phyloP scores from a whole-genome alignment of 2,888 invertebrate genomes.

The Torymus aiolomorphi region DNA sequence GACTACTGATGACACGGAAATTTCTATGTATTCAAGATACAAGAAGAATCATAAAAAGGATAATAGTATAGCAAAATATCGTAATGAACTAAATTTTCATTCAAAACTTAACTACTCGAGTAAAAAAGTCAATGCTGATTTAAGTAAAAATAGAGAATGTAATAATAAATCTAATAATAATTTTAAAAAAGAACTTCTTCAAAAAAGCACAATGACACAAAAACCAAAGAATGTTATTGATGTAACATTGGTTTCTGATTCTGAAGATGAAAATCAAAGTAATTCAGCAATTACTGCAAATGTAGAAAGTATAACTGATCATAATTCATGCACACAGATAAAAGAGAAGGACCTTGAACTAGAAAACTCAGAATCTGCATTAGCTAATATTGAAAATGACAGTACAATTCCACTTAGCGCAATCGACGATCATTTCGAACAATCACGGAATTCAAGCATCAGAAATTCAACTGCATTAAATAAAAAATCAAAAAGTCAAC shows the following conservation, averaged over 20 bases:
- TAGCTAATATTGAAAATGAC: slow-evolving; percentile 28
- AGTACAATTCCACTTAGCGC: slow-evolving; percentile 9
- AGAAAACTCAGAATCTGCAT: neutral
- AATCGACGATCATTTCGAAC: slow-evolving; percentile 3
- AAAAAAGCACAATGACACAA: neutral
- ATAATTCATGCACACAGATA: neutral
- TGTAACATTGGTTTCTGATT: slow-evolving; percentile 52
- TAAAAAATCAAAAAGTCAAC: neutral
- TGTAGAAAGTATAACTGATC: neutral
- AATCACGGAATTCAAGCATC: slow-evolving; percentile 13
- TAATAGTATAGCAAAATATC: slow-evolving; percentile 70
- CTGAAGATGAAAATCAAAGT: slow-evolving; percentile 47
- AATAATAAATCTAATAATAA: neutral
- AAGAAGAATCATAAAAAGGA: slow-evolving; percentile 62
- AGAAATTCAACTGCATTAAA: slow-evolving; percentile 3
- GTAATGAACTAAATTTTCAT: slow-evolving; percentile 57
- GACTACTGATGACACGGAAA: slow-evolving; percentile 47
- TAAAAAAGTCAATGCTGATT: neutral
- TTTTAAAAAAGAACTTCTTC: neutral
- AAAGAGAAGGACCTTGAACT: slow-evolving; percentile 1
- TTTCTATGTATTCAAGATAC: slow-evolving; percentile 70
- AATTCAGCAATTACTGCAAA: neutral
- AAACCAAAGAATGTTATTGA: slow-evolving; percentile 10
- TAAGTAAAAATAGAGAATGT: neutral
- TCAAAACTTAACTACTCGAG: neutral